Percentiles rank a stretch among this genome's conserved stretches.
Conservation (phyloP, 2,797 vertebrate genomes). For the Falco concolor region DNA sequence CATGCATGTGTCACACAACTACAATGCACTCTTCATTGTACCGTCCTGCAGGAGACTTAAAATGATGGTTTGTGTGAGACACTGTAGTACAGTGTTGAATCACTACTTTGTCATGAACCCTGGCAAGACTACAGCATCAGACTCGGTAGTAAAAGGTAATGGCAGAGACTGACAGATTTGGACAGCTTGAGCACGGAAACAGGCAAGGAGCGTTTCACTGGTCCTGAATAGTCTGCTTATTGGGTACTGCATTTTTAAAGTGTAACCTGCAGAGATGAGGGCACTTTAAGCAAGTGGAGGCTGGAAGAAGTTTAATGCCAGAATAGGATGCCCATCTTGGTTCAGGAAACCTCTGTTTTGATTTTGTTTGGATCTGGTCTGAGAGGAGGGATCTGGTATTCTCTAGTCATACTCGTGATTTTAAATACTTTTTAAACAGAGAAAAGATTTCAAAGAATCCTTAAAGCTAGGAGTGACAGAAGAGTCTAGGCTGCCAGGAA, state of each 20-base stretch:
- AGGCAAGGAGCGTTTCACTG: background rate
- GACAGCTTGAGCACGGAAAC: background rate
- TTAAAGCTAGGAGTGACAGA: background rate
- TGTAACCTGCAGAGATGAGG: background rate
- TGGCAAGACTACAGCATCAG: background rate
- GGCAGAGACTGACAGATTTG: background rate
- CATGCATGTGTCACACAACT: background rate
- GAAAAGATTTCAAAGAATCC: background rate
- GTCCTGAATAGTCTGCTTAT: background rate
- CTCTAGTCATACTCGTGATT: background rate
- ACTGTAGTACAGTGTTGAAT: background rate
- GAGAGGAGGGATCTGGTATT: background rate
- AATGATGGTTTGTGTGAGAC: background rate
- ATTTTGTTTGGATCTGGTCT: background rate
- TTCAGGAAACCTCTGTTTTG: background rate
- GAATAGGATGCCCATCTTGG: background rate
- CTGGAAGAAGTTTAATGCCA: background rate
- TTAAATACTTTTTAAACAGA: background rate
- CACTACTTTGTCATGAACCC: background rate
- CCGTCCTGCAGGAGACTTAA: background rate
- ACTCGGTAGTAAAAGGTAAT: background rate
- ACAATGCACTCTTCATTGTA: background rate
- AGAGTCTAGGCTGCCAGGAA: background rate
- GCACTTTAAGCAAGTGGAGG: fast-evolving
- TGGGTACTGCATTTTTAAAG: background rate